These are phyloP conservation scores for Deroplatys truncata DNA, from an alignment of 2,888 invertebrate species.

Conservation along the genomic window DNA sequence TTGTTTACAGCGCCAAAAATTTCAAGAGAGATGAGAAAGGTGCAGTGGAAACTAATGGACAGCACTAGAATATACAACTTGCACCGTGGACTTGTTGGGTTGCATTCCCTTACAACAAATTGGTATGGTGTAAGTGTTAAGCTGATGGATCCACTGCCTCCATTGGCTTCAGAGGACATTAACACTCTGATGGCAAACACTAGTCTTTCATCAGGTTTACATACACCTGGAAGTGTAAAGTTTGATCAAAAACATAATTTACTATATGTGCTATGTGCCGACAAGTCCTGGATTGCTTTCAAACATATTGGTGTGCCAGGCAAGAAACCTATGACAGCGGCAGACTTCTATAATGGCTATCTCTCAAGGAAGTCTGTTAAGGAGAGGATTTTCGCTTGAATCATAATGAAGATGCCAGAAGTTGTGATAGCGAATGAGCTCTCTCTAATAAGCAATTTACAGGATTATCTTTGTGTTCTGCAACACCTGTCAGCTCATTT, in stretches of 20 bases:
- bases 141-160: conserved; percentile 54
- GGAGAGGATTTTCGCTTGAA: conserved; percentile 44
- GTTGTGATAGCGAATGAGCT: not conserved
- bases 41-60: conserved; percentile 63
- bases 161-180: conserved; percentile 33
- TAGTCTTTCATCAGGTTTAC: not conserved
- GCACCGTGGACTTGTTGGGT: conserved; percentile 62
- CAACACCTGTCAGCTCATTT: not conserved
- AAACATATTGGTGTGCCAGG: conserved; percentile 61
- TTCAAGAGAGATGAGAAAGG: conserved; percentile 53
- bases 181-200: not conserved
- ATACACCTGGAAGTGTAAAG: conserved; percentile 54
- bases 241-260: conserved; percentile 56
- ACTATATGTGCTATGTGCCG: conserved; percentile 63
- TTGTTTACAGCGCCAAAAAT: conserved; percentile 66
- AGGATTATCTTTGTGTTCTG: too few species aligned
- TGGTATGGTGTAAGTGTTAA: conserved; percentile 60
- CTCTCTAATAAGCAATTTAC: not conserved
- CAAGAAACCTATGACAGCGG: conserved; percentile 67
- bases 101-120: conserved; percentile 58
- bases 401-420: not conserved
- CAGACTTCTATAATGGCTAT: conserved; percentile 85
- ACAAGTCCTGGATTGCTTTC: conserved; percentile 61
- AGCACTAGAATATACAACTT: conserved; percentile 65
- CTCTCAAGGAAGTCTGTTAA: conserved; percentile 54